Evolutionary conservation across 1,140 invertebrate genomes (phyloP).

Genomic region (Conus ventricosus): DNA sequence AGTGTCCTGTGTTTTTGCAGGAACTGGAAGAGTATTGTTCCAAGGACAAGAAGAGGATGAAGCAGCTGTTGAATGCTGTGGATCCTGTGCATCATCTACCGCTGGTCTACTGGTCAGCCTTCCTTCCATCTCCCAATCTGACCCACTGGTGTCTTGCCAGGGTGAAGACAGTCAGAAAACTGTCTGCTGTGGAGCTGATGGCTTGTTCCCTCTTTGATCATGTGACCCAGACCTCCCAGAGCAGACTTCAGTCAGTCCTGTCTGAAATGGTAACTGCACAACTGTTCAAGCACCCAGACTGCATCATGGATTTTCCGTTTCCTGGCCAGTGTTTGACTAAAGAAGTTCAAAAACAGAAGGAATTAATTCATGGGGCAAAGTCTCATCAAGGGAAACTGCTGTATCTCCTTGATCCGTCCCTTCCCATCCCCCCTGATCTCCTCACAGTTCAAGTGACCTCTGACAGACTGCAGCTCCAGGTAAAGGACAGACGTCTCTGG

Average conservation of each 20-base stretch:
- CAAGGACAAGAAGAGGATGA: not conserved
- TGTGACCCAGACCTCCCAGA: not conserved
- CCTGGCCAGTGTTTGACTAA: not conserved
- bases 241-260: not conserved
- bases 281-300: not conserved
- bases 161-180: not conserved
- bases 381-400: not conserved
- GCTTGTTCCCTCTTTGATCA: not conserved
- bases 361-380: not conserved
- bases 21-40: not conserved
- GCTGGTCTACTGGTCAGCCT: constrained; percentile 22
- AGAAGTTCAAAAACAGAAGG: not conserved
- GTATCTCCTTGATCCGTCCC: not conserved
- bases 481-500: not conserved
- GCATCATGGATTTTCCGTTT: not conserved
- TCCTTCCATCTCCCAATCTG: not conserved
- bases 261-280: not conserved
- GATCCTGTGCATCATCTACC: not conserved
- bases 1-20: not conserved
- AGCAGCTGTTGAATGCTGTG: not conserved
- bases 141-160: not conserved
- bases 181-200: not conserved
- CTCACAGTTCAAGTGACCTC: not conserved
- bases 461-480: not conserved
- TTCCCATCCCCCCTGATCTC: not conserved